phyloP scores from a whole-genome alignment of 2,888 invertebrate genomes.

The Spatulosminthurus flaviceps region DNA sequence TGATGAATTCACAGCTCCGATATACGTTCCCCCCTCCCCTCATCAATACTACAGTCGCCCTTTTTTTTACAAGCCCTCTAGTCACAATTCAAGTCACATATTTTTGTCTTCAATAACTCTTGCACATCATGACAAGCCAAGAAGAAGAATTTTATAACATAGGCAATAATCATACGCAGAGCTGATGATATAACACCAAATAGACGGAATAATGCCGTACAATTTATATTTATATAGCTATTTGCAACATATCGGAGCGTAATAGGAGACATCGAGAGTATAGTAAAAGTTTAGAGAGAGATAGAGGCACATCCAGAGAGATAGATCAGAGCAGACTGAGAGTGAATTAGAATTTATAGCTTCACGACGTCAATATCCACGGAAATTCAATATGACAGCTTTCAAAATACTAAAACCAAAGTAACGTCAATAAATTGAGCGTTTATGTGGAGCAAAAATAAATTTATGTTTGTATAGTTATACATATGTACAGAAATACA shows the following conservation, averaged over 20 bases:
- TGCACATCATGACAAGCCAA: conserved; percentile 4
- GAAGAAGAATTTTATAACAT: background rate
- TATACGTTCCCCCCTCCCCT: background rate
- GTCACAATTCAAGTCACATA: conserved; percentile 1
- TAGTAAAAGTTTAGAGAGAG: conserved; percentile 13
- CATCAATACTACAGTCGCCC: background rate
- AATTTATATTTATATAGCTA: too few species aligned
- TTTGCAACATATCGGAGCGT: background rate
- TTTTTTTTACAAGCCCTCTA: background rate
- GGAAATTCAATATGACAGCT: conserved; percentile 9
- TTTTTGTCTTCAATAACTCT: background rate
- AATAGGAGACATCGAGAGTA: background rate
- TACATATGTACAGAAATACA: too few species aligned
- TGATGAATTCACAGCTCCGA: background rate
- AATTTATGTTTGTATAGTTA: too few species aligned
- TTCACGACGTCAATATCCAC: conserved; percentile 8
- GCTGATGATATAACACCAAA: too few species aligned
- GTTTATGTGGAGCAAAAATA: too few species aligned
- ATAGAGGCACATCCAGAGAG: too few species aligned
- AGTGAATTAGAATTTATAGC: conserved; percentile 13
- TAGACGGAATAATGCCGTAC: background rate
- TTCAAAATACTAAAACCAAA: background rate
- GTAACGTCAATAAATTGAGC: too few species aligned
- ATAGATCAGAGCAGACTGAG: conserved; percentile 4
- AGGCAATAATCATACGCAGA: background rate